phyloP scores from a whole-genome alignment of 2,888 invertebrate genomes.

The Nomada hirtipes region DNA sequence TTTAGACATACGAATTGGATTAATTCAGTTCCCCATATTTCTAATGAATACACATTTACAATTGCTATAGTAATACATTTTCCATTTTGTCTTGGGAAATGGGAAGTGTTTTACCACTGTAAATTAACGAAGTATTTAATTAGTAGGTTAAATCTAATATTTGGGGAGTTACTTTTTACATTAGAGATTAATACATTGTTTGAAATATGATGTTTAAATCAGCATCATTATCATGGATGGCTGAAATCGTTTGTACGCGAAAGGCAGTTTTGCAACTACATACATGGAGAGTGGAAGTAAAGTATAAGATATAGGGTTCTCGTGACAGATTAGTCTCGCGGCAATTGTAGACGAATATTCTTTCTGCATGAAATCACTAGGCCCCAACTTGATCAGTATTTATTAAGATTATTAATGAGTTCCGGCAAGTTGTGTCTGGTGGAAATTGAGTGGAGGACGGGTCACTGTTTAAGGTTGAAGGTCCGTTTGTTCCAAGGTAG shows the following conservation, averaged over 20 bases:
- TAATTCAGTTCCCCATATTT: too few species aligned
- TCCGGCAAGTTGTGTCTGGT: not conserved
- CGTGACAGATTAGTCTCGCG: not conserved
- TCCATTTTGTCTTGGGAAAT: too few species aligned
- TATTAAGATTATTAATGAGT: constrained; percentile 4
- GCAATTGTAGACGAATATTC: not conserved
- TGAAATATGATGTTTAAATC: not conserved
- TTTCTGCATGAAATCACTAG: constrained; percentile 9
- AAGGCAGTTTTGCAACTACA: not conserved
- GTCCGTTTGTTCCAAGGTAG: constrained; percentile 7
- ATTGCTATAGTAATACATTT: too few species aligned
- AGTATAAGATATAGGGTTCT: not conserved
- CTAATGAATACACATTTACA: too few species aligned
- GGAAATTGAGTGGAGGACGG: constrained; percentile 37
- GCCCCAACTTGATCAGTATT: constrained; percentile 13
- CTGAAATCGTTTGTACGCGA: not conserved
- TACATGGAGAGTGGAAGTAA: not conserved
- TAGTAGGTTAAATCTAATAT: too few species aligned
- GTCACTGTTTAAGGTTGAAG: constrained; percentile 13
- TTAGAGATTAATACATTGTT: not conserved
- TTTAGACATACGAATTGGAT: too few species aligned
- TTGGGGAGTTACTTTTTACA: not conserved
- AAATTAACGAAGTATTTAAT: too few species aligned
- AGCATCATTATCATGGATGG: not conserved
- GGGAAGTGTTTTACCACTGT: too few species aligned